Conservation (phyloP, 2,888 invertebrate species). For the Drosophila monieri region DNA sequence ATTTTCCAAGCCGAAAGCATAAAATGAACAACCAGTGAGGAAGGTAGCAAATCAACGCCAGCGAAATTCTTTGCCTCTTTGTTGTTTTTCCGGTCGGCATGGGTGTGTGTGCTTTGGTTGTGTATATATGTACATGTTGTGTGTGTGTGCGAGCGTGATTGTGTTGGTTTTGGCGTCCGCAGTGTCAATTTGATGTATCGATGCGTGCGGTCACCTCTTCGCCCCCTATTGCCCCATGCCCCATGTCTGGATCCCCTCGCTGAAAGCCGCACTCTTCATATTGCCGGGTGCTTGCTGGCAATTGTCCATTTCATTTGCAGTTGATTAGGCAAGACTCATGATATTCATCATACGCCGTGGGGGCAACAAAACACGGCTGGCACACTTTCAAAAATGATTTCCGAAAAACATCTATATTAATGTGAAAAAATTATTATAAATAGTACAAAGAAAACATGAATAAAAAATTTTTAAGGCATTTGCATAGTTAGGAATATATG, state of each 20-base stretch:
- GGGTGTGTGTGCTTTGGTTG: constrained; percentile 20
- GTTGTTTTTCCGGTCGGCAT: constrained; percentile 14
- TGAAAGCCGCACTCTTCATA: background rate
- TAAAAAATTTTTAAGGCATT: background rate
- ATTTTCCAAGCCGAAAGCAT: constrained; percentile 66
- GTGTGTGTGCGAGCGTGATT: constrained; percentile 26
- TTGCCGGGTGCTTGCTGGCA: constrained; percentile 40
- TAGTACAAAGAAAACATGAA: background rate
- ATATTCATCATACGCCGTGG: constrained; percentile 74
- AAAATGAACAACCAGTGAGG: constrained; percentile 60
- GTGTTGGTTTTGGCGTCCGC: constrained; percentile 25
- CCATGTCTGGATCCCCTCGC: background rate
- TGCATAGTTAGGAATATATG: too few species aligned
- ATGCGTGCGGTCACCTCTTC: constrained; percentile 66
- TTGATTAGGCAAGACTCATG: constrained; percentile 67
- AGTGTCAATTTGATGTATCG: constrained; percentile 76
- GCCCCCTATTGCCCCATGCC: constrained; percentile 3
- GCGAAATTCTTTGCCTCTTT: constrained; percentile 17
- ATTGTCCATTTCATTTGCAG: constrained; percentile 79
- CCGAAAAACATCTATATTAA: background rate
- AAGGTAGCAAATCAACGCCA: constrained; percentile 43
- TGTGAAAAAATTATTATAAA: background rate
- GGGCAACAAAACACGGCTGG: constrained; percentile 22
- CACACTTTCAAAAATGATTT: constrained; percentile 22
- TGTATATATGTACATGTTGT: constrained; percentile 1